Percentiles rank a stretch among this genome's conserved stretches.
These are phyloP conservation scores for Bombus polaris DNA, from an alignment of 1,140 invertebrate species.

Conservation along the genomic window DNA sequence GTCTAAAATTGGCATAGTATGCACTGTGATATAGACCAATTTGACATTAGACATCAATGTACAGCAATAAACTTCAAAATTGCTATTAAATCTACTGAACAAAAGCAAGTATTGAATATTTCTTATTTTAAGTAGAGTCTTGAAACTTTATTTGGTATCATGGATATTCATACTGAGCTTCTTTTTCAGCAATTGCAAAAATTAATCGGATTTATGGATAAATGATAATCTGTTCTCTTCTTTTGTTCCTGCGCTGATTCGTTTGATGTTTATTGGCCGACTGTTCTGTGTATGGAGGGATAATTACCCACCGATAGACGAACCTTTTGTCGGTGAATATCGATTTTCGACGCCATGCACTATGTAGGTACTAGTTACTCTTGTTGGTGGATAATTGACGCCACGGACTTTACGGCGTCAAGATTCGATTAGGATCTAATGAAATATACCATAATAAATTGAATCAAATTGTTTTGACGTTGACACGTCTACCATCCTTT, in stretches of 20 bases:
- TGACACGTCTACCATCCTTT: no score
- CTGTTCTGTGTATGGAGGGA: background rate
- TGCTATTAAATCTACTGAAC: background rate
- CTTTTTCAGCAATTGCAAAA: background rate
- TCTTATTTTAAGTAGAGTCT: background rate
- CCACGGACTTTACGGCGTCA: background rate
- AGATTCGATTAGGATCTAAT: background rate
- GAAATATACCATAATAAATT: slow-evolving; percentile 18
- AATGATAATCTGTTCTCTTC: background rate
- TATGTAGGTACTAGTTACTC: slow-evolving; percentile 15
- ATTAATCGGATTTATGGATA: background rate
- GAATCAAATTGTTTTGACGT: background rate
- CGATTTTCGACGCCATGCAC: slow-evolving; percentile 15
- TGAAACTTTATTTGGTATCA: background rate
- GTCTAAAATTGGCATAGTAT: background rate
- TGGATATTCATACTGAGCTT: no score
- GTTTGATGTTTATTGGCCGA: slow-evolving; percentile 21
- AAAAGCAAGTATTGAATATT: background rate
- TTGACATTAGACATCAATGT: no score
- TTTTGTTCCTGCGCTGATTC: slow-evolving; percentile 10
- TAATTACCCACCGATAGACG: slow-evolving; percentile 29
- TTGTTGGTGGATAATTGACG: slow-evolving; percentile 19
- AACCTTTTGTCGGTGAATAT: slow-evolving; percentile 39
- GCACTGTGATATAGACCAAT: background rate
- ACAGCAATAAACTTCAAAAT: background rate